phyloP scores from a whole-genome alignment of 2,888 invertebrate genomes.

The Ametastegia equiseti region DNA sequence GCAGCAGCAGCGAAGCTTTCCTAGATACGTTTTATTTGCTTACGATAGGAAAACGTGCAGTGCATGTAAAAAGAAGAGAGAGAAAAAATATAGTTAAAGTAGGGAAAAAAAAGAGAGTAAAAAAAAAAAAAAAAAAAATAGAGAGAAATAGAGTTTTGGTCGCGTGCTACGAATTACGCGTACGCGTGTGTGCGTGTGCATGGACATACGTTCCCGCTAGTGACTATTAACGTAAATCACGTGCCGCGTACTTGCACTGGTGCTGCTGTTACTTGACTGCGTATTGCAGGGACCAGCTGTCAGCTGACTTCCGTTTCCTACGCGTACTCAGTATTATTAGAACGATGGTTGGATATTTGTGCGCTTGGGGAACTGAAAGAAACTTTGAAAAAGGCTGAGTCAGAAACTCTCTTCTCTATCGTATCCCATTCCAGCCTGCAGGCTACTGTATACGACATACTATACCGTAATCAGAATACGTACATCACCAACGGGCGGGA shows the following conservation, averaged over 20 bases:
- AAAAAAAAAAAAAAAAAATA: background rate
- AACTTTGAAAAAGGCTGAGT: slow-evolving; percentile 41
- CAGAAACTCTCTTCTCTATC: background rate
- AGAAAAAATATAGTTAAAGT: background rate
- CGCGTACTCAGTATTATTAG: slow-evolving; percentile 57
- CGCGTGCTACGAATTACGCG: slow-evolving; percentile 45
- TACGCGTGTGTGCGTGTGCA: slow-evolving; percentile 39
- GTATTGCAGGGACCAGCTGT: slow-evolving; percentile 60
- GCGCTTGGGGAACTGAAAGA: slow-evolving; percentile 24
- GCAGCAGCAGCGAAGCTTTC: background rate
- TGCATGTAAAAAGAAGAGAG: background rate
- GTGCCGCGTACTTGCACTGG: slow-evolving; percentile 45
- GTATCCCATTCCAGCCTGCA: background rate
- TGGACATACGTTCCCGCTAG: slow-evolving; percentile 53
- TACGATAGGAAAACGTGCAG: slow-evolving; percentile 22
- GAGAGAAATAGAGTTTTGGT: slow-evolving; percentile 1
- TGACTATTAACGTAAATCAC: slow-evolving; percentile 62
- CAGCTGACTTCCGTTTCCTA: slow-evolving; percentile 60
- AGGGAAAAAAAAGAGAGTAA: background rate
- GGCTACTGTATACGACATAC: background rate
- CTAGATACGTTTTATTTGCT: slow-evolving; percentile 29
- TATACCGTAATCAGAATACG: slow-evolving; percentile 9
- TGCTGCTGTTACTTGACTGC: slow-evolving; percentile 48
- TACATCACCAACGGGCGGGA: too few species aligned
- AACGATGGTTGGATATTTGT: slow-evolving; percentile 45